Base-by-base conservation (phyloP, 2,113 vertebrate genomes). In the Holacanthus passer region DNA sequence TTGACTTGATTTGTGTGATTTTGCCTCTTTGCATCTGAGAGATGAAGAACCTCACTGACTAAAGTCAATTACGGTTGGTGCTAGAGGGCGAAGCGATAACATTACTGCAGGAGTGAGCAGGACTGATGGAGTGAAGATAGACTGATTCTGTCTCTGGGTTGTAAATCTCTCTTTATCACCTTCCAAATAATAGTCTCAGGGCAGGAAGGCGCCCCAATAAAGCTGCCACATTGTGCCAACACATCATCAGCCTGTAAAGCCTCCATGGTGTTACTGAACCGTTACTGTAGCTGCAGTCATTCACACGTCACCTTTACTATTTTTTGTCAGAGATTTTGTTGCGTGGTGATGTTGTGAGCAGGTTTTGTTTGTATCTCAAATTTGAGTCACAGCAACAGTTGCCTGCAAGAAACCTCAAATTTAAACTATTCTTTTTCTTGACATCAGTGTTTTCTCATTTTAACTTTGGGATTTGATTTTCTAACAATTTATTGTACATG, bases 81-180 rank as follows among this genome's bases (percentile, higher is more conserved):
- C 81, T 41, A 4, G 20, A 58, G 84, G 63, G 55, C 64, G 43
- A 62, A 77, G 82, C 79, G 78, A 90, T 80, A 81, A 75, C 77
- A 66, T 84, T 55, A 81, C 22, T 17, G 27, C 64, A 56, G 73
- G 43, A 73, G 72, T 82, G 76, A 75, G 72, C 12, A 48, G 82
- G 86, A 84, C 22, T 87, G 82, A 89, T 79, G 39, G 71, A 86
- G 66, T 89, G 81, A 53, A 88, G 86, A 89, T 79, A 87, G 82
- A 89, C 73, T 73, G 75, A 85, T 48, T 87, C 59, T 62, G 22
- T 79, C 31, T 20, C 59, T 58, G 32, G 24, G 77, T 72, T 77
- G 66, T 93, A 94, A 95, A 94, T 94, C 88, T 91, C 39, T 48
- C 56, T 93, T 92, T 92, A 92, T 93, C 88, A 88, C 89, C 87